Evolutionary conservation across 2,797 vertebrate genomes (phyloP).

Genomic region (Hybognathus amarus): DNA sequence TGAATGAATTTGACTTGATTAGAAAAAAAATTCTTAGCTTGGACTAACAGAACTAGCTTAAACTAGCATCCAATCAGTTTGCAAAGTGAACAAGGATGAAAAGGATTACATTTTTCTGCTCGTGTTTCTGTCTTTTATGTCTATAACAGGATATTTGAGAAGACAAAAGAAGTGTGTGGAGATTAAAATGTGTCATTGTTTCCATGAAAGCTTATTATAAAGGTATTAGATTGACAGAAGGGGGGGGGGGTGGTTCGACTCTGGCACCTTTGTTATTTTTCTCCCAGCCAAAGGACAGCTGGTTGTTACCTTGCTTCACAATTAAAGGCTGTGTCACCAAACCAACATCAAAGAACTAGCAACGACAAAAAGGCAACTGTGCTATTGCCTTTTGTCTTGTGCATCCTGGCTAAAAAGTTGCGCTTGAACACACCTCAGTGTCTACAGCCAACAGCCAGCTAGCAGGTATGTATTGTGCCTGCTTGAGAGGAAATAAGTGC

Average conservation of each 20-base stretch:
- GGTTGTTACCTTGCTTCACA: conserved; percentile 70
- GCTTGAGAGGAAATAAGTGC: neutral
- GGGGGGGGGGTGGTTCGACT: conserved; percentile 67
- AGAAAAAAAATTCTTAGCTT: neutral
- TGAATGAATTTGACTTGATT: neutral
- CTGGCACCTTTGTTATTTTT: conserved; percentile 65
- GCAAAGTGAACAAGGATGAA: neutral
- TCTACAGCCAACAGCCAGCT: neutral
- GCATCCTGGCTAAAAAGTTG: neutral
- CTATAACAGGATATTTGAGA: conserved; percentile 66
- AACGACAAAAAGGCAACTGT: neutral
- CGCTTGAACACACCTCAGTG: neutral
- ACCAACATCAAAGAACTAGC: neutral
- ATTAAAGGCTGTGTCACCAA: conserved; percentile 48
- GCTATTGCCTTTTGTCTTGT: neutral
- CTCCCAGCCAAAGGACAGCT: conserved; percentile 75
- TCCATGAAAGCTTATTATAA: conserved; percentile 69
- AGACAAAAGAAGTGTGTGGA: conserved; percentile 66
- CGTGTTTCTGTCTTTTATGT: conserved; percentile 8
- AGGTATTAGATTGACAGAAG: conserved; percentile 65
- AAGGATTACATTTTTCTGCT: neutral
- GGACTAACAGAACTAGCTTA: neutral
- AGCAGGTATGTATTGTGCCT: neutral
- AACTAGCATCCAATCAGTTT: neutral
- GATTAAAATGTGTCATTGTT: conserved; percentile 76